Conservation (phyloP, 2,113 vertebrate genomes). For the Cololabis saira region DNA sequence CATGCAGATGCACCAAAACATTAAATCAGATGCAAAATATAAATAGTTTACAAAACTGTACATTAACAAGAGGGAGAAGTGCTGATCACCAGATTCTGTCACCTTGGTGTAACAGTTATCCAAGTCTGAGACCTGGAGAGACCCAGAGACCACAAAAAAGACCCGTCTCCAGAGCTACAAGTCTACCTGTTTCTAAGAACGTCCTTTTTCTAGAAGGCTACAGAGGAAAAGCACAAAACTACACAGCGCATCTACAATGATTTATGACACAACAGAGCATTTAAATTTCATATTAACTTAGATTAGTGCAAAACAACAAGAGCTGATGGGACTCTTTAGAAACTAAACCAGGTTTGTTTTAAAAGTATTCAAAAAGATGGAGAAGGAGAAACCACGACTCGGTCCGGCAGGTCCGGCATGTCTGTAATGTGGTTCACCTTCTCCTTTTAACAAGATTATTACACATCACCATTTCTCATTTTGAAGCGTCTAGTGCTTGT, state of each 20-base stretch:
- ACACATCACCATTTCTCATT: not conserved
- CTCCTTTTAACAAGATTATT: not conserved
- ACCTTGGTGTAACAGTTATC: too few species aligned
- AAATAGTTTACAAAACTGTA: too few species aligned
- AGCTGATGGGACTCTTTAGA: not conserved
- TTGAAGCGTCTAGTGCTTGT: not conserved
- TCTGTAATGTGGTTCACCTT: not conserved
- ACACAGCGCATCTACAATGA: constrained; percentile 11
- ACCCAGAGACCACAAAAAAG: too few species aligned
- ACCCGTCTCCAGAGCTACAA: too few species aligned
- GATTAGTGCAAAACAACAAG: not conserved
- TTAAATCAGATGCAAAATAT: too few species aligned
- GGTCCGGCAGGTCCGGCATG: constrained; percentile 3
- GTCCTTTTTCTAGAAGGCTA: not conserved
- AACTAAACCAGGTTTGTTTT: not conserved
- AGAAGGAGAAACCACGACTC: not conserved
- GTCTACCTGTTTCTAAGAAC: too few species aligned
- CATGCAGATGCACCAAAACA: too few species aligned
- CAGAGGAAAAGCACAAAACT: constrained; percentile 1
- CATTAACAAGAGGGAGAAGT: too few species aligned
- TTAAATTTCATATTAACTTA: constrained; percentile 25
- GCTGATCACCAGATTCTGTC: too few species aligned
- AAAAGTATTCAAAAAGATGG: not conserved
- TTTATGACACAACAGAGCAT: constrained; percentile 4
- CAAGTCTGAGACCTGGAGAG: too few species aligned